Evolutionary conservation across 2,113 vertebrate genomes (phyloP).

Genomic region (Chaetodon auriga): DNA sequence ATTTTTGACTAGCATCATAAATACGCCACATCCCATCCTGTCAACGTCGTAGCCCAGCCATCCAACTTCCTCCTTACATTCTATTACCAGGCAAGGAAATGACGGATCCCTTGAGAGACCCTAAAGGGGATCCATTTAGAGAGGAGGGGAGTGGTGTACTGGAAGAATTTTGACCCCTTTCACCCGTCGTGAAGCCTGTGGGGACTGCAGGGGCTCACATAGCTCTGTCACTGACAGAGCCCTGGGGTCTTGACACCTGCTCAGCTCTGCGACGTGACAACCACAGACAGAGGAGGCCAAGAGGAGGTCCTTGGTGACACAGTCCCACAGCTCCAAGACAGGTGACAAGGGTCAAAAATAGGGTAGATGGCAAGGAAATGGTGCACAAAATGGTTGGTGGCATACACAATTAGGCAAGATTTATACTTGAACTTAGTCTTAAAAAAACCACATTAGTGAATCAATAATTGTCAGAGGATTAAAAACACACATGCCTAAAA

Average conservation of each 20-base stretch:
- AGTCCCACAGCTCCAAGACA: conserved; percentile 47
- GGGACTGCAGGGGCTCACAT: conserved; percentile 50
- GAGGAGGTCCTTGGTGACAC: conserved; percentile 59
- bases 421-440: too few species aligned
- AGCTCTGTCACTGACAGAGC: conserved; percentile 58
- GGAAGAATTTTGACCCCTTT: conserved; percentile 66
- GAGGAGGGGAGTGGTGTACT: conserved; percentile 44
- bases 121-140: conserved; percentile 72
- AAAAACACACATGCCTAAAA: too few species aligned
- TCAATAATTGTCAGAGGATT: too few species aligned
- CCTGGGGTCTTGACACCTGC: conserved; percentile 68
- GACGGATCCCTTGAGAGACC: conserved; percentile 67
- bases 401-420: neutral
- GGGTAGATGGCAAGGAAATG: conserved; percentile 26
- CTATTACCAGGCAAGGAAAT: conserved; percentile 69
- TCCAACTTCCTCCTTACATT: conserved; percentile 63
- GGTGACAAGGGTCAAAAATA: conserved; percentile 45
- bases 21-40: conserved; percentile 60
- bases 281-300: conserved; percentile 49
- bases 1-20: conserved; percentile 70
- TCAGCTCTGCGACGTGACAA: conserved; percentile 58
- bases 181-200: conserved; percentile 49
- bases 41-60: conserved; percentile 59
- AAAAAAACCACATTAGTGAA: too few species aligned
- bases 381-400: neutral